Percentiles rank a stretch among this genome's conserved stretches.
These are phyloP conservation scores for Centropus unirufus DNA, from an alignment of 2,113 vertebrate species.

Conservation along the genomic window DNA sequence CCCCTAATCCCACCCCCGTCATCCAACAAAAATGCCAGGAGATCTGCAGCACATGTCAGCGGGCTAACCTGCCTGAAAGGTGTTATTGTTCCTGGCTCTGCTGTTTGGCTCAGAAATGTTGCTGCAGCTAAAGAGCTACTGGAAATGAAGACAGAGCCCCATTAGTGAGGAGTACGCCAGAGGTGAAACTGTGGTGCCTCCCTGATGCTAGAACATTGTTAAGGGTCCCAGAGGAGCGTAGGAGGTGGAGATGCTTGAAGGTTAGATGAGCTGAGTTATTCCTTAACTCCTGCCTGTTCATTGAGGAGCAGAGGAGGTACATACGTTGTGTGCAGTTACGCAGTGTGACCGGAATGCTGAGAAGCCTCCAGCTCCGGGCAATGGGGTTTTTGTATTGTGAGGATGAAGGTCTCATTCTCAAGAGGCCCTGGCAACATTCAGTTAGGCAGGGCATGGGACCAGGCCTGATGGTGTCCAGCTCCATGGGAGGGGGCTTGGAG, in stretches of 20 bases:
- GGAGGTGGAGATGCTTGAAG: conserved; percentile 37
- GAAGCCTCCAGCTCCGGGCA: background rate
- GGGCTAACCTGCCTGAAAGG: conserved; percentile 41
- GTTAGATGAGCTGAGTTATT: conserved; percentile 12
- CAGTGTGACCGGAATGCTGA: conserved; percentile 23
- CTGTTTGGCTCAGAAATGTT: conserved; percentile 39
- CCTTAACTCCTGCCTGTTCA: conserved; percentile 18
- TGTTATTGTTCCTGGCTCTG: conserved; percentile 50
- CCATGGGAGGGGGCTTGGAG: background rate
- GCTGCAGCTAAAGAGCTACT: conserved; percentile 34
- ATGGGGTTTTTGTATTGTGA: background rate
- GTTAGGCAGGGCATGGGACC: background rate
- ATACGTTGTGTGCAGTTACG: background rate
- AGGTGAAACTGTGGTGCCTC: conserved; percentile 32
- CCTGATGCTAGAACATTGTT: conserved; percentile 31
- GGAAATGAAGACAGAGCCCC: conserved; percentile 39
- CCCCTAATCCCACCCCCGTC: background rate
- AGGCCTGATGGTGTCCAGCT: background rate
- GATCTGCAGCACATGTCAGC: conserved; percentile 17
- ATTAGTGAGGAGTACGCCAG: conserved; percentile 40
- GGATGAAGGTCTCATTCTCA: background rate
- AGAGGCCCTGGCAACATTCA: background rate
- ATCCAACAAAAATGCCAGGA: conserved; percentile 38
- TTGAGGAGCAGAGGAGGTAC: conserved; percentile 16
- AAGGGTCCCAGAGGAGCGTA: conserved; percentile 35